These are phyloP conservation scores for Sinocyclocheilus grahami DNA, from an alignment of 2,113 vertebrate genomes.

Conservation along the genomic window DNA sequence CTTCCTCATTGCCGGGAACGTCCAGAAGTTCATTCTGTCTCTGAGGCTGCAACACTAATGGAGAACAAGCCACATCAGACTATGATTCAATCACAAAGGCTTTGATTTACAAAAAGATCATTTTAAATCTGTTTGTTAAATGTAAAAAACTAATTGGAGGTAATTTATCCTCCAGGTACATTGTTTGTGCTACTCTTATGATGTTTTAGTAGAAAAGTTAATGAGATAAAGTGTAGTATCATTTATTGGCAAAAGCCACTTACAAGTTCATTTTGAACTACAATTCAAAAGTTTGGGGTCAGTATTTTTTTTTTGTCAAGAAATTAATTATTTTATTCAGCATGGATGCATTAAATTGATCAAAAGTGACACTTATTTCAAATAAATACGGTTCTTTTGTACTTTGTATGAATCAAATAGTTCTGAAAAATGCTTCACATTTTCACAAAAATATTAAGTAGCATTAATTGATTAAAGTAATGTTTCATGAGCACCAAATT, in stretches of 20 bases:
- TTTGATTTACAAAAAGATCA: neutral
- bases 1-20: constrained; percentile 75
- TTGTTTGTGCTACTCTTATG: neutral
- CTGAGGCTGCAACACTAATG: constrained; percentile 60
- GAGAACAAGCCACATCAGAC: neutral
- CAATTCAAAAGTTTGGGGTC: neutral
- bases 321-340: neutral
- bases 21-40: constrained; percentile 67
- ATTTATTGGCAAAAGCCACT: neutral
- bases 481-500: too few species aligned
- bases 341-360: neutral
- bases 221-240: neutral
- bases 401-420: too few species aligned
- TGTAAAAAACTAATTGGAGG: neutral
- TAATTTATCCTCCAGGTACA: neutral
- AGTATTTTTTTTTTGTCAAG: neutral
- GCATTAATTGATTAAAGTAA: too few species aligned
- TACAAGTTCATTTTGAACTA: too few species aligned
- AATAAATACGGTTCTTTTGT: too few species aligned
- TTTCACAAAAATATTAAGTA: too few species aligned
- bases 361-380: too few species aligned
- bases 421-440: too few species aligned
- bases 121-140: neutral
- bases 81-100: neutral
- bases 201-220: neutral